A percentile compares a stretch with the other conserved stretches of the same genome.
Conservation (phyloP, 2,113 vertebrate species). For the Corydoras maculifer region DNA sequence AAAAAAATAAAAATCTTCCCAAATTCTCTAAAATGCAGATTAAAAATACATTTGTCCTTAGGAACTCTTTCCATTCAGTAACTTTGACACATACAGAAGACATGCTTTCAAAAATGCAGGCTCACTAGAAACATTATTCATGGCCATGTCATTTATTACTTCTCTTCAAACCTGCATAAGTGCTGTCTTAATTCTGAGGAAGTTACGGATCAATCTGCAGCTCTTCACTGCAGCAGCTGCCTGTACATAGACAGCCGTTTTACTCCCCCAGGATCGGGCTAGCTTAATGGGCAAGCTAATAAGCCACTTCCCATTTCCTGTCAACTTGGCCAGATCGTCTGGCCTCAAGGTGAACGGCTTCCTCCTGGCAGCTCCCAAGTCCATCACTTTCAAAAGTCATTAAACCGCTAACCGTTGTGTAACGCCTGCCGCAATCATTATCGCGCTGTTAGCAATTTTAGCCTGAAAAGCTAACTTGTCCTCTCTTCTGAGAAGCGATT, state of each 20-base stretch:
- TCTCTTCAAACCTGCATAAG: slow-evolving; percentile 21
- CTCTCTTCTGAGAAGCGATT: slow-evolving; percentile 2
- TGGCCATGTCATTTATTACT: too few species aligned
- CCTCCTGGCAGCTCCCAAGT: slow-evolving; percentile 28
- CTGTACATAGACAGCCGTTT: slow-evolving; percentile 53
- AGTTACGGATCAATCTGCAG: slow-evolving; percentile 53
- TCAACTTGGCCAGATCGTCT: slow-evolving; percentile 37
- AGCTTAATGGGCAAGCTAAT: slow-evolving; percentile 61
- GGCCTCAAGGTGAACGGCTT: slow-evolving; percentile 37
- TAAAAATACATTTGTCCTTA: too few species aligned
- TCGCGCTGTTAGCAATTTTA: slow-evolving; percentile 8
- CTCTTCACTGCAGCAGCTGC: slow-evolving; percentile 48
- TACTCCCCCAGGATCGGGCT: slow-evolving; percentile 50
- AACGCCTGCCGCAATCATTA: slow-evolving; percentile 17
- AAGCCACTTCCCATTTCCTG: slow-evolving; percentile 53
- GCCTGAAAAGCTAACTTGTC: slow-evolving; percentile 2
- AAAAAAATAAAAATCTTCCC: too few species aligned
- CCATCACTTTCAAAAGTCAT: slow-evolving; percentile 52
- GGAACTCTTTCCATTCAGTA: too few species aligned
- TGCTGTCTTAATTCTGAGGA: slow-evolving; percentile 41
- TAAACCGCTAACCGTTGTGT: slow-evolving; percentile 36
- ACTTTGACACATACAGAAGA: too few species aligned
- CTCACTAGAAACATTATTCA: too few species aligned
- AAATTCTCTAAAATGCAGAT: too few species aligned
- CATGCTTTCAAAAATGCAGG: too few species aligned